These are phyloP conservation scores for Danio albolineatus DNA, from an alignment of 2,797 vertebrate species.

Conservation along the genomic window DNA sequence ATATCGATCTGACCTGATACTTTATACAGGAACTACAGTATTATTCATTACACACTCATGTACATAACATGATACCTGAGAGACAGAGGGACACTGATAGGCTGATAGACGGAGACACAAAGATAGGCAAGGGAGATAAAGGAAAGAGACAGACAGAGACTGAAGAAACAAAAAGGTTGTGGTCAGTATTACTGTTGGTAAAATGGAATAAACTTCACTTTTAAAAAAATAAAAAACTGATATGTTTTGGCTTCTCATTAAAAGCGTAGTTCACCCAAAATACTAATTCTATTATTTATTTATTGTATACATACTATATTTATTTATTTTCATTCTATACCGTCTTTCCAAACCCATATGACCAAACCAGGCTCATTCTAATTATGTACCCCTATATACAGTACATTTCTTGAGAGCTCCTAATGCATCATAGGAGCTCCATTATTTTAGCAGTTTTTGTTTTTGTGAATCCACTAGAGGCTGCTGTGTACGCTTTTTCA, in stretches of 20 bases:
- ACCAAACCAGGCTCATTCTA: no score
- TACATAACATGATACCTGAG: conserved; percentile 55
- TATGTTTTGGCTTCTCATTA: background rate
- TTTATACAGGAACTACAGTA: conserved; percentile 63
- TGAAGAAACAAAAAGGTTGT: background rate
- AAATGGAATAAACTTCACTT: background rate
- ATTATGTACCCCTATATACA: no score
- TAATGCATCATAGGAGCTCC: no score
- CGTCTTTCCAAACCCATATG: no score
- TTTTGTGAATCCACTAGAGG: no score
- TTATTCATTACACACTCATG: conserved; percentile 61
- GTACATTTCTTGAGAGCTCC: no score
- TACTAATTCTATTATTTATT: background rate
- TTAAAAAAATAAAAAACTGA: background rate
- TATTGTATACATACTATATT: background rate
- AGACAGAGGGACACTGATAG: conserved; percentile 32
- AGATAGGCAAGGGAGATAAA: conserved; percentile 7
- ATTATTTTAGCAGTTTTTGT: no score
- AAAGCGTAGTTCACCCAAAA: background rate
- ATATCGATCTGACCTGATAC: conserved; percentile 58
- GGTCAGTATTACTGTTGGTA: background rate
- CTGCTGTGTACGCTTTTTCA: no score
- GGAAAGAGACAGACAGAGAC: background rate
- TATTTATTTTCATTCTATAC: no score
- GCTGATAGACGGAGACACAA: conserved; percentile 3